Percentiles rank a stretch among this genome's conserved stretches.
Conservation (phyloP, 1,140 invertebrate species). For the Theocolax elegans region DNA sequence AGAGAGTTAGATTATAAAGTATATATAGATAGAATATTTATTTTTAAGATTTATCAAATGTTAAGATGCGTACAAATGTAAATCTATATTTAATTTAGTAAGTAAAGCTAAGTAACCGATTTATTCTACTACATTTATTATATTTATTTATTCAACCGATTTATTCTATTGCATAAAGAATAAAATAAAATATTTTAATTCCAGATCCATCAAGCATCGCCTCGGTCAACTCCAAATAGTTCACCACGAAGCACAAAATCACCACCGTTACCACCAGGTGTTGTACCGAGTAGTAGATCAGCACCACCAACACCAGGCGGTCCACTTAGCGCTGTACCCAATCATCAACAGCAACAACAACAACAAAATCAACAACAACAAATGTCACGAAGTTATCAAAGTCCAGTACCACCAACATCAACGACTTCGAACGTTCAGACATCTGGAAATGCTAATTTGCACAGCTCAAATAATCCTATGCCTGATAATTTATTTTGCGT, state of each 20-base stretch:
- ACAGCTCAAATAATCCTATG: slow-evolving; percentile 63
- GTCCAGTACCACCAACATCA: slow-evolving; percentile 56
- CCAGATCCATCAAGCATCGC: slow-evolving; percentile 87
- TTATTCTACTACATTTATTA: too few species aligned
- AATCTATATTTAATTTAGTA: too few species aligned
- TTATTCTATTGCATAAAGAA: too few species aligned
- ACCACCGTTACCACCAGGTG: slow-evolving; percentile 73
- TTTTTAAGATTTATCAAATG: too few species aligned
- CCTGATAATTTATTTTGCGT: slow-evolving; percentile 69
- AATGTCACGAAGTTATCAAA: slow-evolving; percentile 65
- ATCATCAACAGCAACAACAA: slow-evolving; percentile 51
- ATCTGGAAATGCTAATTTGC: slow-evolving; percentile 65
- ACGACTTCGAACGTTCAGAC: slow-evolving; percentile 50
- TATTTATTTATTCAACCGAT: too few species aligned
- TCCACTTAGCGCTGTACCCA: slow-evolving; percentile 58
- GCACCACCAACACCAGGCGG: slow-evolving; percentile 78
- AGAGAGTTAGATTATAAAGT: too few species aligned
- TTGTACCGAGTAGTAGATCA: slow-evolving; percentile 70
- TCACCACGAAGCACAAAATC: slow-evolving; percentile 91
- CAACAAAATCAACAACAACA: slow-evolving; percentile 54
- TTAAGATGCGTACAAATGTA: too few species aligned
- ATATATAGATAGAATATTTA: too few species aligned
- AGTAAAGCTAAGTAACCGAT: too few species aligned
- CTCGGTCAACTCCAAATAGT: slow-evolving; percentile 89
- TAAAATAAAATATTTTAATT: not conserved